Conservation (phyloP, 2,797 vertebrate genomes). For the Calcarius lapponicus region DNA sequence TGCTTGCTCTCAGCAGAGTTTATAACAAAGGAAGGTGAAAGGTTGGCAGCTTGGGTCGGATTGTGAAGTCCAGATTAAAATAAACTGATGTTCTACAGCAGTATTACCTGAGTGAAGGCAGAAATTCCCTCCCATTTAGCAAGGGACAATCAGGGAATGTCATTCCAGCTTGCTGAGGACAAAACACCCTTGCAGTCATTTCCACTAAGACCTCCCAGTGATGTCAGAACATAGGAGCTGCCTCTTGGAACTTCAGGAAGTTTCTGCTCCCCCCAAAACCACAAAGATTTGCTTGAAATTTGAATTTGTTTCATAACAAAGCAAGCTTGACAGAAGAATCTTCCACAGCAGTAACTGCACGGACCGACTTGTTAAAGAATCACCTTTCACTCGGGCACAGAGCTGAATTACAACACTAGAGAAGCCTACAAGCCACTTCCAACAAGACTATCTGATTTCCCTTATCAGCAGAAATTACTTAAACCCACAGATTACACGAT, state of each 20-base stretch:
- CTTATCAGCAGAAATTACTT: neutral
- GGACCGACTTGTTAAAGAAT: neutral
- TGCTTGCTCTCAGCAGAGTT: neutral
- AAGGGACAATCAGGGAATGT: neutral
- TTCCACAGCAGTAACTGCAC: neutral
- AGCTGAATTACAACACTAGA: neutral
- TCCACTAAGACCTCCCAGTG: neutral
- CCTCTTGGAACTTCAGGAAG: neutral
- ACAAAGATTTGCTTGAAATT: neutral
- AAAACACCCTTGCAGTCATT: neutral
- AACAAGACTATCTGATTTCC: neutral
- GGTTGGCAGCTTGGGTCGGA: neutral
- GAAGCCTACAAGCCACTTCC: conserved; percentile 1
- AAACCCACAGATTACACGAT: neutral
- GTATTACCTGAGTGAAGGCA: neutral
- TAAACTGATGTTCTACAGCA: neutral
- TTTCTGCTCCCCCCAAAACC: neutral
- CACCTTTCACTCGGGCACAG: neutral
- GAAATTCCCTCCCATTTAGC: neutral
- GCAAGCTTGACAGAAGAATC: neutral
- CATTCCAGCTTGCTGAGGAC: neutral
- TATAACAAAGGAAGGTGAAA: neutral
- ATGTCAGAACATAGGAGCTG: neutral
- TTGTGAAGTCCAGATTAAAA: neutral
- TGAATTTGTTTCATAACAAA: neutral